Conservation (phyloP, 2,113 vertebrate species). For the Martes martes region DNA sequence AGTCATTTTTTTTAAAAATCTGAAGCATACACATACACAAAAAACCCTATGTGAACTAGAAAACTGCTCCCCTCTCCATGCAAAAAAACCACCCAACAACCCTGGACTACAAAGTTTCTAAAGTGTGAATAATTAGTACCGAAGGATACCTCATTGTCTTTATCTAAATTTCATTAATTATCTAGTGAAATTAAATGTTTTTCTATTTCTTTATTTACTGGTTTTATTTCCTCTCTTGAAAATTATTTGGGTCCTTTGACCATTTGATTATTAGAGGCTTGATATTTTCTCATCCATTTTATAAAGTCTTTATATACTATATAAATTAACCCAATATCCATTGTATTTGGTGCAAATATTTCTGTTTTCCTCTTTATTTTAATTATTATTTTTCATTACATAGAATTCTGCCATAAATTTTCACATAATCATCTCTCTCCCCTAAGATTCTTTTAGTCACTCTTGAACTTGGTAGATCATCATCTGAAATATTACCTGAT, state of each 20-base stretch:
- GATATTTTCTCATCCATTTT: neutral
- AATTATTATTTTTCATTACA: neutral
- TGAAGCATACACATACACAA: neutral
- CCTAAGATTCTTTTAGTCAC: neutral
- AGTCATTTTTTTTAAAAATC: neutral
- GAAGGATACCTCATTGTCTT: neutral
- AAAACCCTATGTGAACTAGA: neutral
- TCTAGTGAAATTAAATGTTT: neutral
- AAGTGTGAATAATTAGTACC: conserved; percentile 22
- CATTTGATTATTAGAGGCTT: neutral
- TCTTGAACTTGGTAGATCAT: conserved; percentile 8
- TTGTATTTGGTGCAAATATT: neutral
- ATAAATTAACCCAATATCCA: neutral
- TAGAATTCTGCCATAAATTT: neutral
- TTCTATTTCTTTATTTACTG: neutral
- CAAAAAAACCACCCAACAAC: neutral
- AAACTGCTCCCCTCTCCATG: neutral
- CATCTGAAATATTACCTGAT: neutral
- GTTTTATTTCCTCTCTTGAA: conserved; percentile 28
- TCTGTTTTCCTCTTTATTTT: neutral
- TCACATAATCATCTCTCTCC: neutral
- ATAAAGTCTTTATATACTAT: neutral
- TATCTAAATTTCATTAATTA: conserved; percentile 29
- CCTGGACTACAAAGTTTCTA: neutral
- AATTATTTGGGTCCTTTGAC: neutral